Evolutionary conservation across 1,140 invertebrate species (phyloP).

Genomic region (Papilio machaon): DNA sequence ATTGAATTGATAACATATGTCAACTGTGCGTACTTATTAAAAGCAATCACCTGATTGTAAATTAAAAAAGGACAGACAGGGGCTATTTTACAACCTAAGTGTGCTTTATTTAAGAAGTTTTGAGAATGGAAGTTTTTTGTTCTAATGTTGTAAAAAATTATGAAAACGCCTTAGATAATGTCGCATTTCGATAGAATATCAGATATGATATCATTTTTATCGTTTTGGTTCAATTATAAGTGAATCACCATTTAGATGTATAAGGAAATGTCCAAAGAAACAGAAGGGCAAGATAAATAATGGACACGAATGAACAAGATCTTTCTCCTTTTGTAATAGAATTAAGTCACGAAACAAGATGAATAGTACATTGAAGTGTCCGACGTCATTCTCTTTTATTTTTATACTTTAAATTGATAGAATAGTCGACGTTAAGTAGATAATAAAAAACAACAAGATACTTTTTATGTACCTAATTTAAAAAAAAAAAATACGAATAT

Average conservation of each 20-base stretch:
- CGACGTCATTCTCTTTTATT: slow-evolving; percentile 17
- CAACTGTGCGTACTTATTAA: not conserved
- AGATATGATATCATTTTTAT: not conserved
- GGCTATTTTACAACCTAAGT: not conserved
- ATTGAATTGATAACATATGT: slow-evolving; percentile 11
- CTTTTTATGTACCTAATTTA: not conserved
- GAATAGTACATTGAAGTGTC: slow-evolving; percentile 32
- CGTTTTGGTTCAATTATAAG: not conserved
- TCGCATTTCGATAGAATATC: not conserved
- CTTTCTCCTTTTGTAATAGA: slow-evolving; percentile 32
- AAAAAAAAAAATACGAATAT: not conserved
- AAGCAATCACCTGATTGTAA: not conserved
- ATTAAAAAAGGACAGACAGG: not conserved
- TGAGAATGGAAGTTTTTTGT: not conserved
- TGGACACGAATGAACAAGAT: slow-evolving; percentile 23
- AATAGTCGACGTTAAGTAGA: not conserved
- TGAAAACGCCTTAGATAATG: too few species aligned
- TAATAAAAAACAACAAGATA: not conserved
- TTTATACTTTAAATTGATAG: slow-evolving; percentile 1
- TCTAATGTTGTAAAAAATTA: too few species aligned
- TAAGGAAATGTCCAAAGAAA: slow-evolving; percentile 17
- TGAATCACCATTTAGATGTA: not conserved
- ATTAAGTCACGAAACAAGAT: slow-evolving; percentile 34
- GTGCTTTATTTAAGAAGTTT: not conserved
- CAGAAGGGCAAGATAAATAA: slow-evolving; percentile 26